A percentile compares a stretch with the other conserved stretches of the same genome.
phyloP scores from a whole-genome alignment of 1,140 invertebrate species.

The Protaetia brevitarsis region DNA sequence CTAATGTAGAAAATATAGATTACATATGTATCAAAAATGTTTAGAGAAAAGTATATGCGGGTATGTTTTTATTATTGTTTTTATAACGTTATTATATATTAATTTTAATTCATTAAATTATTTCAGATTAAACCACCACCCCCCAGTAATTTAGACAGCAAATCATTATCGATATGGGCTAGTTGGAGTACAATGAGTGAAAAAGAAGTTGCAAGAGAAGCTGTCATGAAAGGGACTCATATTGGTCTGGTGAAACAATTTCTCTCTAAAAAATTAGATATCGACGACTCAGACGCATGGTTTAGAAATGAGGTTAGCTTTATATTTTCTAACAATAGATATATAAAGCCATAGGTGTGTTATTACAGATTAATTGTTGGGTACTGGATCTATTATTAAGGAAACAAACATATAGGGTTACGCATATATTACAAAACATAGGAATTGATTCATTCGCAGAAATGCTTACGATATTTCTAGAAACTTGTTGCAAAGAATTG shows the following conservation, averaged over 20 bases:
- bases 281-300: constrained; percentile 54
- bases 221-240: constrained; percentile 62
- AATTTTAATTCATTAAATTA: constrained; percentile 5
- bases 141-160: constrained; percentile 40
- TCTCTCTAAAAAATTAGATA: constrained; percentile 53
- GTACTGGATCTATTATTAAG: constrained; percentile 58
- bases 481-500: constrained; percentile 52
- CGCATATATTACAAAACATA: constrained; percentile 61
- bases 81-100: background rate
- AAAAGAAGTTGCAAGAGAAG: constrained; percentile 62
- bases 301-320: constrained; percentile 54
- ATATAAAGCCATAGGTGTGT: background rate
- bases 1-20: background rate
- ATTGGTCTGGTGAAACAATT: constrained; percentile 58
- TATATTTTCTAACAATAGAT: constrained; percentile 11
- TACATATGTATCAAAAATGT: background rate
- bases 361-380: constrained; percentile 58
- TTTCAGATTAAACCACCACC: constrained; percentile 28
- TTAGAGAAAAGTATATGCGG: background rate
- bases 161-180: constrained; percentile 47
- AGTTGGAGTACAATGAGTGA: constrained; percentile 54
- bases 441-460: constrained; percentile 56
- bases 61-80: background rate
- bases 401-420: constrained; percentile 61
- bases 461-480: constrained; percentile 55